Evolutionary conservation across 1,140 invertebrate genomes (phyloP).

Genomic region (Drosophila malerkotliana): DNA sequence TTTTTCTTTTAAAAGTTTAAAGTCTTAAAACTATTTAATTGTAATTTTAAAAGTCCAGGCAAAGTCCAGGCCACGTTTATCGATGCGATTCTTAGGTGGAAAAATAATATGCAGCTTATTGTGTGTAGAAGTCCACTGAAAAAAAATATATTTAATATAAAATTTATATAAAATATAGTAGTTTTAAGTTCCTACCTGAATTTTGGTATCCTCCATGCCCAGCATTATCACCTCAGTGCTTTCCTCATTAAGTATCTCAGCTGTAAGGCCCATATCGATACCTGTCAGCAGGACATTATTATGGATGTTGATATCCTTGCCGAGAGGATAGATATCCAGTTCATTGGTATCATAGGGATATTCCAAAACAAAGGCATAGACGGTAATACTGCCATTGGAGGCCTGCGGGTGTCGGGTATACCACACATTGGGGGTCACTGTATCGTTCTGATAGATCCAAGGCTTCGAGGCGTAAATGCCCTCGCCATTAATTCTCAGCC

Average conservation of each 20-base stretch:
- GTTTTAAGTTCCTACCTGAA: slow-evolving; percentile 38
- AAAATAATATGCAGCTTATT: slow-evolving; percentile 65
- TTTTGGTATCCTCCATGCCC: slow-evolving; percentile 62
- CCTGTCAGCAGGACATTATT: slow-evolving; percentile 57
- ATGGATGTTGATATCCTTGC: slow-evolving; percentile 45
- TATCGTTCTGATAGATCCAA: slow-evolving; percentile 93
- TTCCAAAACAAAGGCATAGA: slow-evolving; percentile 77
- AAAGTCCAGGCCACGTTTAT: slow-evolving; percentile 65
- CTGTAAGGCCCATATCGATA: slow-evolving; percentile 35
- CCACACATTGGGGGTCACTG: slow-evolving; percentile 89
- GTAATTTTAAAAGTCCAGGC: slow-evolving; percentile 81
- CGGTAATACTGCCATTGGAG: slow-evolving; percentile 9
- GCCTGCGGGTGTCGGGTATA: slow-evolving; percentile 86
- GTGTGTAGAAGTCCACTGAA: slow-evolving; percentile 58
- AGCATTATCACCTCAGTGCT: slow-evolving; percentile 54
- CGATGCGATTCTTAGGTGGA: slow-evolving; percentile 74
- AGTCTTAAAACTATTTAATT: slow-evolving; percentile 12
- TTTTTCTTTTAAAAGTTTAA: not conserved
- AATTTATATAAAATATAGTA: not conserved
- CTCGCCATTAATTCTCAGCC: slow-evolving; percentile 94
- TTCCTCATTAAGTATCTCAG: slow-evolving; percentile 28
- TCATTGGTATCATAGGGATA: slow-evolving; percentile 81
- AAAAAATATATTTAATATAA: not conserved
- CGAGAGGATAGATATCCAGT: slow-evolving; percentile 68
- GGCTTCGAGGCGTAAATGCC: slow-evolving; percentile 93